Conservation (phyloP, 2,888 invertebrate species). For the Vesta saturnalis region DNA sequence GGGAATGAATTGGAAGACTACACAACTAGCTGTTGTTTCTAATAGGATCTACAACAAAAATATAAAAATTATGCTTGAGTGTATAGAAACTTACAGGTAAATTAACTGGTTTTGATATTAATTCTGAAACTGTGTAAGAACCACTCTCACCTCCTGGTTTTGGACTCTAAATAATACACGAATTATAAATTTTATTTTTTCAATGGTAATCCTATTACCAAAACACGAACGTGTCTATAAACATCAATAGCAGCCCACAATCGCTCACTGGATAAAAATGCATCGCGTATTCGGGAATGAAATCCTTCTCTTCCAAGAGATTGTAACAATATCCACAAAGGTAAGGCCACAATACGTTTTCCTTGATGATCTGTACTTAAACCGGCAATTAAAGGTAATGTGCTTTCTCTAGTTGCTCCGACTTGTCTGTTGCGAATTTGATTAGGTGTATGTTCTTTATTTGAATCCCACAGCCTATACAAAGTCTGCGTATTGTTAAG, state of each 20-base stretch:
- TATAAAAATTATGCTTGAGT: not conserved
- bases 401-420: constrained; percentile 65
- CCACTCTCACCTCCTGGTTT: constrained; percentile 81
- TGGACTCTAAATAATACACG: constrained; percentile 70
- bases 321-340: constrained; percentile 86
- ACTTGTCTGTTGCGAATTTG: constrained; percentile 52
- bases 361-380: constrained; percentile 64
- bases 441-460: constrained; percentile 50
- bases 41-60: constrained; percentile 69
- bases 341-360: constrained; percentile 77
- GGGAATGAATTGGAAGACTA: constrained; percentile 88
- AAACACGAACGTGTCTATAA: constrained; percentile 73
- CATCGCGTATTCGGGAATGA: constrained; percentile 74
- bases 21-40: constrained; percentile 83
- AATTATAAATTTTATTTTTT: not conserved
- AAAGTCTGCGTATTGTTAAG: constrained; percentile 54
- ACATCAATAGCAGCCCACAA: constrained; percentile 70
- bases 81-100: constrained; percentile 64
- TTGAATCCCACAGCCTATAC: constrained; percentile 61
- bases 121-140: constrained; percentile 68
- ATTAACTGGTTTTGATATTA: constrained; percentile 70
- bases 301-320: constrained; percentile 78
- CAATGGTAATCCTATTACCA: constrained; percentile 66
- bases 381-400: constrained; percentile 70
- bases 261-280: constrained; percentile 78